Conservation (phyloP, 2,113 vertebrate species). For the Chauna torquata region DNA sequence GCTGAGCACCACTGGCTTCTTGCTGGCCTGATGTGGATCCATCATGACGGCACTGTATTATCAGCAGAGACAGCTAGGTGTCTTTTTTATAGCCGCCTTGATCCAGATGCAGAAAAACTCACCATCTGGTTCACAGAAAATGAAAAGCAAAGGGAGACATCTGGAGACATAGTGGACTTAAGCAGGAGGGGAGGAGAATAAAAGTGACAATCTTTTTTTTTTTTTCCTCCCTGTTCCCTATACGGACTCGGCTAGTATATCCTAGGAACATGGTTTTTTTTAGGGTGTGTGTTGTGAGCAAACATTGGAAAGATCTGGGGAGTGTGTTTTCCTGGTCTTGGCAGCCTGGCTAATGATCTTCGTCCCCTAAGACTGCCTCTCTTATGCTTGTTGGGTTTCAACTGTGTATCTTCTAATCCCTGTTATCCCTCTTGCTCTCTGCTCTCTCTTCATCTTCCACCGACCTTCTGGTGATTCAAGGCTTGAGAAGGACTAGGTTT, state of each 20-base stretch:
- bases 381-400: background rate
- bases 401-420: rapidly evolving
- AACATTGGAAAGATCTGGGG: background rate
- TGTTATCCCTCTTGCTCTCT: background rate
- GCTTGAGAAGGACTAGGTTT: background rate
- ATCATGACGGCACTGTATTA: background rate
- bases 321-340: background rate
- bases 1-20: background rate
- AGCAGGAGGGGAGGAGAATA: background rate
- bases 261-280: background rate
- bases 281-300: background rate
- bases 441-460: background rate
- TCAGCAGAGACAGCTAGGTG: background rate
- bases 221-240: background rate
- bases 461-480: background rate
- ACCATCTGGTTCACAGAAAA: background rate
- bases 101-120: background rate
- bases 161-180: background rate
- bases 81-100: background rate
- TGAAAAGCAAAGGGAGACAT: background rate
- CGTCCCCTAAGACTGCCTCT: background rate
- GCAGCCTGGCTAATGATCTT: background rate
- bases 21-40: background rate
- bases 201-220: background rate
- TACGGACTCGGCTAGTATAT: background rate